phyloP scores from a whole-genome alignment of 37 sponge, comb jelly and placozoan genomes.

The Aphrocallistes beatrix region DNA sequence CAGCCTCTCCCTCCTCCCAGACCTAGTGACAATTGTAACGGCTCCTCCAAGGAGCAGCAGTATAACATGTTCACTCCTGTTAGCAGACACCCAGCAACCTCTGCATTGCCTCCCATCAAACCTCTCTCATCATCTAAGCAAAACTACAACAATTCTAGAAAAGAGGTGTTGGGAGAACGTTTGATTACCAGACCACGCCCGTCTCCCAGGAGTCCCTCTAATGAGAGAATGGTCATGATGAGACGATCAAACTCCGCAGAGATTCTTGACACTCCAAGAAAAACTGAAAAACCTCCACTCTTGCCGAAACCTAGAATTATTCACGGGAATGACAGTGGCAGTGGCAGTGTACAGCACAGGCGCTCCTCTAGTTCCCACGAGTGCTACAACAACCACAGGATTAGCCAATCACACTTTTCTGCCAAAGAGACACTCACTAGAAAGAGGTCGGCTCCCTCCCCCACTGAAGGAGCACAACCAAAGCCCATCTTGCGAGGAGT shows the following conservation, averaged over 20 bases:
- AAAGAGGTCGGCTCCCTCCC: conserved; percentile 12
- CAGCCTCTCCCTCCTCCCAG: no score
- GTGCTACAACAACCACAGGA: neutral
- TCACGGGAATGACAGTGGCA: neutral
- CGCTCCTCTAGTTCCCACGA: neutral
- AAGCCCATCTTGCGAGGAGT: neutral
- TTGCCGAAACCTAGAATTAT: neutral
- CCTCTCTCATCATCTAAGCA: neutral
- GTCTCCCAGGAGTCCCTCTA: neutral
- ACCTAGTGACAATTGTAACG: neutral
- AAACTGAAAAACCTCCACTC: neutral
- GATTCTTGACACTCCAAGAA: neutral
- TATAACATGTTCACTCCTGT: neutral
- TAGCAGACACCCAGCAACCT: neutral
- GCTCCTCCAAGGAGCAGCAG: neutral
- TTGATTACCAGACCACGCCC: neutral
- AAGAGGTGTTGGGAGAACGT: neutral
- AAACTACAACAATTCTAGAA: neutral
- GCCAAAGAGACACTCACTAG: neutral
- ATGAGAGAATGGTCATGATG: neutral
- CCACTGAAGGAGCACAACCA: neutral
- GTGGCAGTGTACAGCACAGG: neutral
- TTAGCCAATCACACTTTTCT: neutral
- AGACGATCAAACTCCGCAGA: neutral
- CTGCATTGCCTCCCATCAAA: neutral